Conservation (phyloP, 2,113 vertebrate genomes). For the Bombycilla garrulus region DNA sequence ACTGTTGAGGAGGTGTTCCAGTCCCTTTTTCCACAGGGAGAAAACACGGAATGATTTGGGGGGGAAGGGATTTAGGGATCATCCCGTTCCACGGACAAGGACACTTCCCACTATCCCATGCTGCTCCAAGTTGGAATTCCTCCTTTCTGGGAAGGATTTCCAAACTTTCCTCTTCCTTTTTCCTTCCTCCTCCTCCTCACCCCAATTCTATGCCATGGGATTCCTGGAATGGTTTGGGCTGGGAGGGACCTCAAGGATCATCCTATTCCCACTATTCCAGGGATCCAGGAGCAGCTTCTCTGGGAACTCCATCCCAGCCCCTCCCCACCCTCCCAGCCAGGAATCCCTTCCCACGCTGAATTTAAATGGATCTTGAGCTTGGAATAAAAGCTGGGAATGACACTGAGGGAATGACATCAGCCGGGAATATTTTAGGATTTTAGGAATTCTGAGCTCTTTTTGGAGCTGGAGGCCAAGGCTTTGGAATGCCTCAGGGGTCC, state of each 20-base stretch:
- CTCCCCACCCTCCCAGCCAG: too few species aligned
- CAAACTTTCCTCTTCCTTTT: too few species aligned
- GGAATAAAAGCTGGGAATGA: background rate
- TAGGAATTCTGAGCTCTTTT: background rate
- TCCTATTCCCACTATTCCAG: too few species aligned
- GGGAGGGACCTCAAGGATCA: too few species aligned
- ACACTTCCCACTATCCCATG: background rate
- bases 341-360: too few species aligned
- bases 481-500: background rate
- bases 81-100: background rate
- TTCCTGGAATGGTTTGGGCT: too few species aligned
- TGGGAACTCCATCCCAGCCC: too few species aligned
- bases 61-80: background rate
- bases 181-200: too few species aligned
- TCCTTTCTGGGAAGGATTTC: too few species aligned
- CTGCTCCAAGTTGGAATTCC: background rate
- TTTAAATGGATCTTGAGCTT: background rate
- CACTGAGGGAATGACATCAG: background rate
- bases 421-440: background rate
- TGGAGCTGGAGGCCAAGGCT: background rate
- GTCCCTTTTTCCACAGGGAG: background rate
- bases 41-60: background rate
- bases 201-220: too few species aligned
- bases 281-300: too few species aligned
- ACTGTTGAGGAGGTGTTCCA: background rate